Conservation (phyloP, 1,140 invertebrate species). For the Caligus rogercresseyi region DNA sequence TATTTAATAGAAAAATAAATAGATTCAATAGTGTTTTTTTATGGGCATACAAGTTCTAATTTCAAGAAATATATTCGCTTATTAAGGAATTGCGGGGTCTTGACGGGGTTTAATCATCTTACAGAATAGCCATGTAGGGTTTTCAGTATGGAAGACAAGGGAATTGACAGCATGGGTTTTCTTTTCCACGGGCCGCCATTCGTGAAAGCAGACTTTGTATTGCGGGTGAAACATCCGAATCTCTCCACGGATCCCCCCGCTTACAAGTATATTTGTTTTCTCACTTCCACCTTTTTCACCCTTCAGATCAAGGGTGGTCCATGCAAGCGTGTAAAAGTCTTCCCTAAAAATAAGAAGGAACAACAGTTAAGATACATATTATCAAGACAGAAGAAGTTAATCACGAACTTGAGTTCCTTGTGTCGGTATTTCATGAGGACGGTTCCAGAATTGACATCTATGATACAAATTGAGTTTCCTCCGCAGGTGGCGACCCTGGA, state of each 20-base stretch:
- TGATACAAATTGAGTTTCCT: conserved; percentile 35
- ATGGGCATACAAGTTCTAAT: too few species aligned
- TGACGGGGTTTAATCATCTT: too few species aligned
- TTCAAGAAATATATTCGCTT: too few species aligned
- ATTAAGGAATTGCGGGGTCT: too few species aligned
- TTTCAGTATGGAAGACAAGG: conserved; percentile 32
- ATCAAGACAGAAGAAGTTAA: background rate
- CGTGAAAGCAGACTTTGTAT: conserved; percentile 18
- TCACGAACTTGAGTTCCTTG: conserved; percentile 24
- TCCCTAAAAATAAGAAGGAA: conserved; percentile 24
- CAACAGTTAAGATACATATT: background rate
- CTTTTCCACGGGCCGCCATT: conserved; percentile 20
- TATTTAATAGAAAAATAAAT: too few species aligned
- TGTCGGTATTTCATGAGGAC: conserved; percentile 33
- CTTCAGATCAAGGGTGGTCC: conserved; percentile 30
- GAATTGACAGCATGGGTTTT: conserved; percentile 27
- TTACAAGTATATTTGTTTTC: conserved; percentile 31
- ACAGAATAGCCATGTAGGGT: conserved; percentile 33
- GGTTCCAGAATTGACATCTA: conserved; percentile 31
- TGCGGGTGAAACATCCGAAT: conserved; percentile 27
- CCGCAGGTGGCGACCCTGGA: conserved; percentile 34
- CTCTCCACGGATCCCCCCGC: conserved; percentile 28
- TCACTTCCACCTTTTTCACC: background rate
- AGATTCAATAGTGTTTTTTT: too few species aligned
- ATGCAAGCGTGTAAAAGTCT: conserved; percentile 33